Base-by-base conservation (phyloP, 2,113 vertebrate genomes). In the Choloepus hoffmanni region DNA sequence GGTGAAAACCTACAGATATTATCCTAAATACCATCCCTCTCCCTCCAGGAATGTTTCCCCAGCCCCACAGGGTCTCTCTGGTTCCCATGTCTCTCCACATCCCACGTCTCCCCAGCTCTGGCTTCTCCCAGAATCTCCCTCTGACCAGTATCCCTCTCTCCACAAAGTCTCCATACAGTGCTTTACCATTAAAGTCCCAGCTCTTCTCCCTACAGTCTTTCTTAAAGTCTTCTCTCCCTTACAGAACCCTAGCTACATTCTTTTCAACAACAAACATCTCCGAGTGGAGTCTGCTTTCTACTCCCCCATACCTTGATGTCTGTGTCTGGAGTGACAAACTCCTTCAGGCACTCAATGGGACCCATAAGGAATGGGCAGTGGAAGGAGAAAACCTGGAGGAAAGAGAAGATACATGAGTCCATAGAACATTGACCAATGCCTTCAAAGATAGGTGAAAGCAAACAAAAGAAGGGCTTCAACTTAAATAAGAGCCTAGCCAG, bases 341-440 rank as follows among this genome's bases (percentile, higher is more conserved):
- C 99, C 65, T 98, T 98, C 94, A 99, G 98, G 78, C 97, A 96
- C 86, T 99, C 97, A 0, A 99, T 99, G 92, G 99, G 99, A 5
- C 98, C 98, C 98, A 99, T 98, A 72, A 99, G 98, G 95, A 99
- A 99, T 0, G 99, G 99, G 36, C 99, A 99, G 94, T 98, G 99
- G 87, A 98, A 98, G 7, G 98, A 98, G 96, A 99, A 98, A 90
- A 99, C 98, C 99, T 99, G 92, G 8, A 96, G 16, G 43, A 45
- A 89, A 94, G 91, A 74, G 87, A 60, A 63, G 87, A 83, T 6
- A 33, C 67, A 18, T 84, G 26, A 94, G 36, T n/a, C 48, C 78
- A n/a, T 50, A 48, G 48, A 11, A 43, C 67, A 67, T n/a, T 3
- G 11, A 50, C 67, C 78, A 26, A 2, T 19, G 26, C 62, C 68